Evolutionary conservation across 2,113 vertebrate species (phyloP), one percentile per base, ranked within the genome.

Genomic region (Malaclemys terrapin): DNA sequence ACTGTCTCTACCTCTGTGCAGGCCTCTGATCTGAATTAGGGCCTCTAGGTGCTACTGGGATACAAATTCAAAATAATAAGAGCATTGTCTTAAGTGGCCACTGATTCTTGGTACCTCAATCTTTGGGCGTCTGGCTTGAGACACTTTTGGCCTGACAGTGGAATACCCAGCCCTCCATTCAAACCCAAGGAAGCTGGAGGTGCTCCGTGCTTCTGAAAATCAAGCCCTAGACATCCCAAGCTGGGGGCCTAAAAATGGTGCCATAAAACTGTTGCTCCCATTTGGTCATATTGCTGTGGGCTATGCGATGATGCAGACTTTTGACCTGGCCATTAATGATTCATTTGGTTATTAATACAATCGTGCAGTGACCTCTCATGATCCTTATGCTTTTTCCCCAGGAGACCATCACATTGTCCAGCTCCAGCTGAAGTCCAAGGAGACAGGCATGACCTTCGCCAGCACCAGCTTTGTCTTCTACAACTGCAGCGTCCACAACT

Each of bases 381-480:
- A 85, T 49, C 4, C 50, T 10, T 80, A 42, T 93, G 0, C 82
- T 82, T 85, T 94, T 83, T 19, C 7, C 11, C 50, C 86, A 99
- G 99, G 99, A 92, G 99, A 99, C 94, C 99, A 99, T 95, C 99
- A 99, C 94, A 99, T 99, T 5, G 99, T 99, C 80, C 99, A 99
- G 95, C 99, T 99, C 24, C 99, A 99, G 96, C 99, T 99, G 89
- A 99, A 99, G 94, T 99, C 99, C 56, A 99, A 99, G 94, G 99
- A 99, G 97, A 99, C 99, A 0, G 99, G 99, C 83, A 98, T 99
- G 98, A 99, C 99, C 24, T 99, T 99, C 65, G 99, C 99, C 94
- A 99, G 99, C 93, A 99, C 99, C 94, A 99, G 98, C 97, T 99
- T 99, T 42, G 99, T 99, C 95, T 99, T 99, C 98, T 99, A 99